phyloP scores from a whole-genome alignment of 2,888 invertebrate species.

The Mythimna impura region DNA sequence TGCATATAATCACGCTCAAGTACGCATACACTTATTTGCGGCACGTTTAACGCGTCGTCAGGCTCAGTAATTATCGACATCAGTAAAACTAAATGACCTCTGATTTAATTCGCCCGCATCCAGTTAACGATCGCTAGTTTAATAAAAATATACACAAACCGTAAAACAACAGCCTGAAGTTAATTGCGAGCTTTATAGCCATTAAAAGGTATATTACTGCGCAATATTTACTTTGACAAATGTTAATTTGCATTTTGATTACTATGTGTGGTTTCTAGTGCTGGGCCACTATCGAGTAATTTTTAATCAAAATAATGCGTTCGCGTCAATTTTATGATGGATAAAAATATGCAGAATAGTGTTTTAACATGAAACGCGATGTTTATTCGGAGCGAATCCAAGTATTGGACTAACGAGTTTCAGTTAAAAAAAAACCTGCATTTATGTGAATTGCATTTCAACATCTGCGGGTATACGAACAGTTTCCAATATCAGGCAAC shows the following conservation, averaged over 20 bases:
- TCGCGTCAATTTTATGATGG: constrained; percentile 2
- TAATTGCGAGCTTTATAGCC: constrained; percentile 68
- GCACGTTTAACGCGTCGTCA: constrained; percentile 61
- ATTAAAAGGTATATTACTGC: constrained; percentile 62
- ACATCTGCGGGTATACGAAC: background rate
- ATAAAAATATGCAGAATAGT: background rate
- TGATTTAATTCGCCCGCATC: constrained; percentile 78
- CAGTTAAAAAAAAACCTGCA: background rate
- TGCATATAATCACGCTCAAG: constrained; percentile 26
- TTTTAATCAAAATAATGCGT: constrained; percentile 37
- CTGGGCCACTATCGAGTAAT: constrained; percentile 16
- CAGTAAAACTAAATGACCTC: constrained; percentile 81
- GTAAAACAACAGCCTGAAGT: constrained; percentile 54
- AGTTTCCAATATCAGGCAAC: constrained; percentile 30
- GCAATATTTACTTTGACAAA: constrained; percentile 64
- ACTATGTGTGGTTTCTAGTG: constrained; percentile 39
- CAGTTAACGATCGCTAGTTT: constrained; percentile 71
- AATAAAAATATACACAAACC: constrained; percentile 67
- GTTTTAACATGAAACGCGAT: background rate
- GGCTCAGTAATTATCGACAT: constrained; percentile 76
- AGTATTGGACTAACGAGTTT: background rate
- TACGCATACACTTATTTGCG: constrained; percentile 34
- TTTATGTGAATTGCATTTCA: constrained; percentile 10
- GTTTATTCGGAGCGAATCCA: background rate
- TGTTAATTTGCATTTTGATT: constrained; percentile 65